Evolutionary conservation across 1,140 invertebrate genomes (phyloP), one percentile per base, ranked within the genome.

Genomic region (Chymomyza costata): DNA sequence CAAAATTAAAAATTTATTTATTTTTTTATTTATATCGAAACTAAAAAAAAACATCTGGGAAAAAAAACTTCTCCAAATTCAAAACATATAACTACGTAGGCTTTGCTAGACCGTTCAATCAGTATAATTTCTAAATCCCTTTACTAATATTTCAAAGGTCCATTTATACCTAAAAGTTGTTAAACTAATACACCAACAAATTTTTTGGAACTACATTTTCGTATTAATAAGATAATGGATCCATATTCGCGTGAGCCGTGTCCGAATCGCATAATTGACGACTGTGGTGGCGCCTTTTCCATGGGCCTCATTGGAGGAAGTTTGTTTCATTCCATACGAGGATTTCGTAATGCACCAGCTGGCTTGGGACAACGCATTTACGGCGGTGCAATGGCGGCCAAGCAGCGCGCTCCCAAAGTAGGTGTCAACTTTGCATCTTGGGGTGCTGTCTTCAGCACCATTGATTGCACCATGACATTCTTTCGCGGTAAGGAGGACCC

Each of bases 241-340:
- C 94, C 96, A 89, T 96, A 97, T 83, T 90, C 93, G 97, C 86
- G 97, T 94, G 73, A 78, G 13, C 73, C 73, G 13, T 78, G 73
- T 18, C 73, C 73, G 2, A 53, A 61, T 43, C 73, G 73, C 38
- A 78, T 78, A 21, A 59, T 78, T 6, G 73, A 78, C 11, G 73
- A 78, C 10, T 67, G 67, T 87, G 98, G 98, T 31, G 98, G 98
- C 67, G 98, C 98, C 7, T 99, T 99, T 84, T 93, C 97, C 6
- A 99, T 99, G 97, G 98, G 98, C 25, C 91, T 93, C 1, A 96
- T 99, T 58, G 98, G 98, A 8, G 98, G 98, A 7, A 93, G 93
- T 28, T 88, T 99, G 47, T 99, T 99, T 87, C 97, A 99, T 87
- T 93, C 93, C 40, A 94, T 99, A 46, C 98, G 97, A 89, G 98